Percentiles rank a stretch among this genome's conserved stretches.
Evolutionary conservation across 2,797 vertebrate genomes (phyloP).

Genomic region (Enteromius thamalakanensis): DNA sequence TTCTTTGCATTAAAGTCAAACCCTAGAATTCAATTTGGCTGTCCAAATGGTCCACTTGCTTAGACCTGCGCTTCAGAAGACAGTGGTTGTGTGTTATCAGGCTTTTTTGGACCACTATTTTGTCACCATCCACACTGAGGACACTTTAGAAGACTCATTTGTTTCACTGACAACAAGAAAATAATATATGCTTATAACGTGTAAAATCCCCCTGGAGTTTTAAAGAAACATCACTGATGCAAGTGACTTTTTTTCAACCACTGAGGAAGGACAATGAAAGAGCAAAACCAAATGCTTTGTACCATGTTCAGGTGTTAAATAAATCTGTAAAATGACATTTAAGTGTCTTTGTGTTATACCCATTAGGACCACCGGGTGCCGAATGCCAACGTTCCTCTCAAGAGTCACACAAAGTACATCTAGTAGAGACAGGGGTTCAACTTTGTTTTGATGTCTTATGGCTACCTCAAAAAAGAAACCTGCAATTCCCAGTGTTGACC

Average conservation of each 20-base stretch:
- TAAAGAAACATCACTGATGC: constrained; percentile 69
- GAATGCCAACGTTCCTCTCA: constrained; percentile 63
- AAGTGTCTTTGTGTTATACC: constrained; percentile 82
- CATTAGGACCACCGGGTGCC: constrained; percentile 59
- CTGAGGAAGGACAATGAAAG: constrained; percentile 82
- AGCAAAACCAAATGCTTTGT: constrained; percentile 80
- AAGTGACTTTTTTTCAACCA: constrained; percentile 80
- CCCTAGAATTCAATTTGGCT: constrained; percentile 78
- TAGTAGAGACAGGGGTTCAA: constrained; percentile 77
- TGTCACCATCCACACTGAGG: constrained; percentile 82
- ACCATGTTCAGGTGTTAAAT: constrained; percentile 87
- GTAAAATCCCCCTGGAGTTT: constrained; percentile 80
- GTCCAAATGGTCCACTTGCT: constrained; percentile 87
- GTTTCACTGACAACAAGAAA: constrained; percentile 89
- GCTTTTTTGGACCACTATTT: constrained; percentile 79
- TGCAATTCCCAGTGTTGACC: constrained; percentile 71
- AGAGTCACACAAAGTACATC: constrained; percentile 74
- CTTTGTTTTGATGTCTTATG: constrained; percentile 72
- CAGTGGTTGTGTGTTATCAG: constrained; percentile 70
- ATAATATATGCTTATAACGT: constrained; percentile 88
- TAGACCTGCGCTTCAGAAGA: constrained; percentile 86
- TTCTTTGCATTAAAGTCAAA: constrained; percentile 84
- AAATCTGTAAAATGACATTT: constrained; percentile 85
- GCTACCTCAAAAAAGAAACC: constrained; percentile 72
- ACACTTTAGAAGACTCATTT: constrained; percentile 84